Conservation (phyloP, 2,797 vertebrate genomes). For the Avahi laniger region DNA sequence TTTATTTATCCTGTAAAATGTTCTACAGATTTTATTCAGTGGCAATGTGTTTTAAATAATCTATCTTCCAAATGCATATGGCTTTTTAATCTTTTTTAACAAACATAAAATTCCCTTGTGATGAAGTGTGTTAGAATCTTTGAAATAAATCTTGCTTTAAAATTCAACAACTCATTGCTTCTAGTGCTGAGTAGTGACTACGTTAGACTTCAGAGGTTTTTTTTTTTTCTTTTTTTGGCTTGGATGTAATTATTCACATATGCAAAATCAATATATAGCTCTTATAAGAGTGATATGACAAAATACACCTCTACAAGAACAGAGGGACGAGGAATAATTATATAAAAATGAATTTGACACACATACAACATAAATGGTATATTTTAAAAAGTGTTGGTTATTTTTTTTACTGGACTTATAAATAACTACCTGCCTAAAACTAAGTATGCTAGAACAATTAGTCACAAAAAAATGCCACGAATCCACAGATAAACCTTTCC, state of each 20-base stretch:
- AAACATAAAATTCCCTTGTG: neutral
- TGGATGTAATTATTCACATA: neutral
- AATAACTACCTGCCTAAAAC: neutral
- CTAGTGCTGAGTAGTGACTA: neutral
- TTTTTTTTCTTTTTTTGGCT: neutral
- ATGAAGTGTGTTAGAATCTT: neutral
- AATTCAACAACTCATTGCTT: neutral
- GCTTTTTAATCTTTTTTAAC: neutral
- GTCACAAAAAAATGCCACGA: neutral
- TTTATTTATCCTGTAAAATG: neutral
- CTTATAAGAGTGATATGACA: neutral
- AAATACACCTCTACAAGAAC: neutral
- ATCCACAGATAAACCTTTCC: neutral
- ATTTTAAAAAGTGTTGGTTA: neutral
- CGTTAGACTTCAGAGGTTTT: neutral
- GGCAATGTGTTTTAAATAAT: neutral
- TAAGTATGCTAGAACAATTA: neutral
- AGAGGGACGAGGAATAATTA: neutral
- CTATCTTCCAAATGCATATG: neutral
- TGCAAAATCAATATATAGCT: neutral
- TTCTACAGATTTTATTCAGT: neutral
- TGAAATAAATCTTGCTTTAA: conserved; percentile 25
- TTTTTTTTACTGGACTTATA: neutral
- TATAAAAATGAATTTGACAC: neutral
- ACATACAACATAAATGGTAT: neutral